Evolutionary conservation across 2,113 vertebrate genomes (phyloP).

Genomic region (Microcebus murinus): DNA sequence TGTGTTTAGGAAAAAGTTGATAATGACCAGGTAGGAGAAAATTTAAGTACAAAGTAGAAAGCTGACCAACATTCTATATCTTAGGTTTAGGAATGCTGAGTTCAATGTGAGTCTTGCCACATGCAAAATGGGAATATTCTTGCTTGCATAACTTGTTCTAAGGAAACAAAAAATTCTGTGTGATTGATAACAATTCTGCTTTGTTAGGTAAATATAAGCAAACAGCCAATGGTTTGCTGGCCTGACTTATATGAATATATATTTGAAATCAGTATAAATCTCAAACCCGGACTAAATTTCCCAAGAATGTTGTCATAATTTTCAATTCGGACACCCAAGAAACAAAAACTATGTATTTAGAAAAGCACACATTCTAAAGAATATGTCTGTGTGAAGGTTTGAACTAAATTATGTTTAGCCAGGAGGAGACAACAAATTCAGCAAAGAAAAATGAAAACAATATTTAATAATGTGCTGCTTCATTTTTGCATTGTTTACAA

Average conservation of each 20-base stretch:
- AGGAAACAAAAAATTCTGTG: background rate
- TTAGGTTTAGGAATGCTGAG: background rate
- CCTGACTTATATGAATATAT: background rate
- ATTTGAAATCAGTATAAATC: background rate
- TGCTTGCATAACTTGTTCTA: background rate
- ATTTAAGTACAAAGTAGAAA: background rate
- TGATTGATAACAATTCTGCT: background rate
- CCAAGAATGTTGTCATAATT: background rate
- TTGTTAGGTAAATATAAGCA: background rate
- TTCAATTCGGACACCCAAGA: background rate
- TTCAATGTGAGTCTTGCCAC: background rate
- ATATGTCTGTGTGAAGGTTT: background rate
- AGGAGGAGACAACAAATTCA: background rate
- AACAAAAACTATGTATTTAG: background rate
- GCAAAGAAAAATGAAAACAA: background rate
- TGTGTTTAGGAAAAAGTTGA: background rate
- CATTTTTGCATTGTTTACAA: constrained; percentile 10
- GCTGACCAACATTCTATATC: background rate
- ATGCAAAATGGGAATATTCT: background rate
- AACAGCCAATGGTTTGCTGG: background rate
- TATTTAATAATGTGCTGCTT: background rate
- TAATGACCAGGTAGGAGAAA: background rate
- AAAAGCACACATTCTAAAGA: background rate
- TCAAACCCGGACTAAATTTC: background rate
- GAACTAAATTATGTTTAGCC: background rate